Evolutionary conservation across 2,888 invertebrate species (phyloP).

Genomic region (Cheilosia impressa): DNA sequence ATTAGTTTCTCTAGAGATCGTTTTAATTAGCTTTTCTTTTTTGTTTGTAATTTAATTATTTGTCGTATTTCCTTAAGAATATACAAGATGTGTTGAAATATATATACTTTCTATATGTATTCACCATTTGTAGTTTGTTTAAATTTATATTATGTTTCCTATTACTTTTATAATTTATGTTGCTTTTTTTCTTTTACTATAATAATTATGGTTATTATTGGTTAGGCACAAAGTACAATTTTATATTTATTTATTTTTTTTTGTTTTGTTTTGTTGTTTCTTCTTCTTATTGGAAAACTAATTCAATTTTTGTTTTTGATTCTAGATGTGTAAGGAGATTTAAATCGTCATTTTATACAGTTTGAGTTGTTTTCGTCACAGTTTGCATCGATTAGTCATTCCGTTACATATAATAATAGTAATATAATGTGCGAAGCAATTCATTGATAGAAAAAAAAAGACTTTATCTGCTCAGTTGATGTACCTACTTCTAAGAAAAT

Average conservation of each 20-base stretch:
- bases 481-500: background rate
- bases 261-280: constrained; percentile 15
- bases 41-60: constrained; percentile 69
- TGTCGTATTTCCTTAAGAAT: constrained; percentile 68
- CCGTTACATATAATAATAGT: background rate
- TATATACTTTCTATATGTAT: constrained; percentile 51
- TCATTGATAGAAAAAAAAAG: background rate
- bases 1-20: constrained; percentile 52
- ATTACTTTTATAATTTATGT: constrained; percentile 73
- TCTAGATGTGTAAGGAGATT: constrained; percentile 30
- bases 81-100: constrained; percentile 69
- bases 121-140: constrained; percentile 18
- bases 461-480: too few relatives aligned
- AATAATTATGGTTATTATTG: constrained; percentile 78
- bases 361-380: constrained; percentile 22
- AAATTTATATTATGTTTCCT: constrained; percentile 47
- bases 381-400: constrained; percentile 27
- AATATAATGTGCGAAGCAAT: background rate
- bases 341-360: constrained; percentile 36
- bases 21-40: constrained; percentile 7
- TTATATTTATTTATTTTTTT: constrained; percentile 33
- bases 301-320: constrained; percentile 37
- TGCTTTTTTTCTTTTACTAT: constrained; percentile 73
- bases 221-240: constrained; percentile 82
- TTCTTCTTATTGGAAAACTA: constrained; percentile 57